These are phyloP conservation scores for Chloroceryle inda DNA, from an alignment of 2,797 vertebrate genomes.

Conservation along the genomic window DNA sequence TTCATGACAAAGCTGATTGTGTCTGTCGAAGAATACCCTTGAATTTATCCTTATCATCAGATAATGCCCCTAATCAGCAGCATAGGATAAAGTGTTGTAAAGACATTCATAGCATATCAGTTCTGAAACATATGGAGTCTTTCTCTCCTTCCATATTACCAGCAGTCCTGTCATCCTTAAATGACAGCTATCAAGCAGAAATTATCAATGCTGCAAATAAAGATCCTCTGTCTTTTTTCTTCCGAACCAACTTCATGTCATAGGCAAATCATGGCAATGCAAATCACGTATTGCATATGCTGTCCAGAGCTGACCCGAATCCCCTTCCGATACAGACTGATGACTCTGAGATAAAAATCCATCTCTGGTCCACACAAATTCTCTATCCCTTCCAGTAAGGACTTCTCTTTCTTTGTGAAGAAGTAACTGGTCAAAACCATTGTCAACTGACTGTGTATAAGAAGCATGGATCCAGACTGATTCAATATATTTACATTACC, in stretches of 20 bases:
- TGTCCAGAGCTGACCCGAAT: conserved; percentile 3
- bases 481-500: not conserved
- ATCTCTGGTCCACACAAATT: not conserved
- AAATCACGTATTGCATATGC: not conserved
- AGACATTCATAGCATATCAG: conserved; percentile 41
- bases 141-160: not conserved
- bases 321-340: not conserved
- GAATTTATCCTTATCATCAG: conserved; percentile 4
- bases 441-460: not conserved
- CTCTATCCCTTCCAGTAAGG: not conserved
- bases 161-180: conserved; percentile 6
- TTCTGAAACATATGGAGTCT: conserved; percentile 6
- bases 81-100: conserved; percentile 19
- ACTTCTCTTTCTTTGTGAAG: conserved; percentile 5
- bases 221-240: conserved; percentile 35
- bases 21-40: conserved; percentile 26
- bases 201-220: conserved; percentile 11
- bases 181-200: not conserved
- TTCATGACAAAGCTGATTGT: conserved; percentile 29
- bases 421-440: not conserved
- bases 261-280: not conserved
- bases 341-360: not conserved
- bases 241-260: not conserved
- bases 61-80: conserved; percentile 66
- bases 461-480: not conserved